Base-by-base conservation (phyloP, 2,113 vertebrate species). In the Amblyornis subalaris region DNA sequence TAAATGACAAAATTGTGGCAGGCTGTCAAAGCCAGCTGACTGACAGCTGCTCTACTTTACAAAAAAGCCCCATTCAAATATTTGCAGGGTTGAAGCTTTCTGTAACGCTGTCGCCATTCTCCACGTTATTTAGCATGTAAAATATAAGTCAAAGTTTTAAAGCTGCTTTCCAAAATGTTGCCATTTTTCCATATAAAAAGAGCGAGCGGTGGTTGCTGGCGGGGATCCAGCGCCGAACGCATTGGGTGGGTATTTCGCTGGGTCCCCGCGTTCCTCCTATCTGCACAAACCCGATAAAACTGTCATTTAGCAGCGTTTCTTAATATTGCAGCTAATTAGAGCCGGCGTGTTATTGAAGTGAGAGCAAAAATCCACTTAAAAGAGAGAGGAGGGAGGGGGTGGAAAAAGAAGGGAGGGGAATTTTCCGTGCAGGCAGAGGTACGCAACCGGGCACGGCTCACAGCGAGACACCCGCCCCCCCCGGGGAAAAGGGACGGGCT, bases 21-120 rank as follows among this genome's bases (percentile, higher is more conserved):
- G 98, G 96, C 98, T 99, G 99, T 99, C 98, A 98, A 97, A 98
- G 96, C 97, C 98, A 98, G 97, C 98, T 98, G 98, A 98, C 97
- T 98, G 97, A 98, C 98, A 98, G 98, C 98, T 98, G 98, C 98
- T 98, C 95, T 80, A 74, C 97, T 97, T 97, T 90, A 96, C 98
- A 98, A 96, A 97, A 98, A 95, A 96, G 96, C 92, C 85, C 96
- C 97, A 97, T 96, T 98, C 98, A 98, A 97, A 98, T 97, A 97
- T 97, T 98, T 97, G 97, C 97, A 98, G 96, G 96, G 96, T 97
- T 89, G 95, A 97, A 97, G 95, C 97, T 96, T 96, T 96, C 87
- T 95, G 96, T 89, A 94, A 93, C 88, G 96, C 96, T 92, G 96
- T 93, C 92, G 95, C 97, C 97, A 89, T 97, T 97, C 97, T 96